Base-by-base conservation (phyloP, 2,888 invertebrate species). In the Clepsis dumicolana region DNA sequence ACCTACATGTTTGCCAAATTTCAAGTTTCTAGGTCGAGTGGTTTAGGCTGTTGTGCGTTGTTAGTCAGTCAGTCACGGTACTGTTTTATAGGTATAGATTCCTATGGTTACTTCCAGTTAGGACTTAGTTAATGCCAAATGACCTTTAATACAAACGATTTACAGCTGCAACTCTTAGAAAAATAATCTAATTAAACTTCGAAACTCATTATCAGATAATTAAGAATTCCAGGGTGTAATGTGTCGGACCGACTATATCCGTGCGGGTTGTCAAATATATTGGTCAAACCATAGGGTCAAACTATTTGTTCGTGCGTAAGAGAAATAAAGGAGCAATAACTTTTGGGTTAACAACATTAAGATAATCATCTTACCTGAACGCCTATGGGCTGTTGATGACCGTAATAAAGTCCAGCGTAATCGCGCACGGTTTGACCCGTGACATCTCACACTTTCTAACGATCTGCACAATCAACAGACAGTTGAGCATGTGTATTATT, bases 401-500 rank as follows among this genome's bases (percentile, higher is more conserved):
- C 35, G 21, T 56, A 21, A 56, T 35, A 21, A 35, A 56, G 35
- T 24, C 25, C 25, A 1, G 21, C 8, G 27, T 35, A 44, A 27
- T 21, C 18, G 29, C 25, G 12, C 27, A 18, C 32, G 21, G 24
- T 7, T 57, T 54, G 48, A 44, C 48, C 60, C 48, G 29, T 61
- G 60, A 35, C 60, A 44, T 27, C 24, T 44, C 29, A 48, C 48
- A 48, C 60, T 61, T 61, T 61, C 60, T 61, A 48, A 61, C 44
- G 60, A 61, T 44, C 48, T 21, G 60, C 27, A 18, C 18, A 61
- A 61, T 48, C 21, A 48, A 44, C 44, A 21, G 12, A 24, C 24
- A 25, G 25, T 14, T 8, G 24, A 50, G 52, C 25, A 52, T 24
- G 24, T 52, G 25, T 24, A 5, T 52, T 24, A 50, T 14, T 16